Evolutionary conservation across 2,797 vertebrate species (phyloP), one percentile per base, ranked within the genome.

Genomic region (Lemur catta): DNA sequence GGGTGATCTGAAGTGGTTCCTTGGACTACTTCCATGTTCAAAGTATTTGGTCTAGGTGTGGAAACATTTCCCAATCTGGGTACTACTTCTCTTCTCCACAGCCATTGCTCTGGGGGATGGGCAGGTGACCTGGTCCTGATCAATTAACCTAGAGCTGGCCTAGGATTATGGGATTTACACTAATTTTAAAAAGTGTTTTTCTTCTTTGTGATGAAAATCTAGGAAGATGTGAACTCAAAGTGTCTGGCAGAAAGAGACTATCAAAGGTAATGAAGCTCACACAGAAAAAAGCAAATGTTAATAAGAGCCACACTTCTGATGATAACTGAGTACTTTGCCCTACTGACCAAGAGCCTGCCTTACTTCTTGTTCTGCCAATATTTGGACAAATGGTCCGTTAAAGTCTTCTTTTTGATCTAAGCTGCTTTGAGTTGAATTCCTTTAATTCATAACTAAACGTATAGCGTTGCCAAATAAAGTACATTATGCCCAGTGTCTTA

Each of bases 341-440:
- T 2, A 8, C 7, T 12, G 43, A 22, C 15, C 6, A 46, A 69
- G 52, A 72, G 41, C 26, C 30, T 67, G 9, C 1, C 12, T 20
- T 14, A 3, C 33, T 26, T 28, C 46, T 41, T 7, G 33, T 22
- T 33, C 15, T 78, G 74, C 43, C 38, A 20, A 52, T 69, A 43
- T 59, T 0, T 0, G 30, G 28, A 30, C 13, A 46, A 33, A 67
- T 2, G 0, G 38, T 26, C 43, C 38, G 12, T 17, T n/a, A n/a
- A 63, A 15, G 75, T 63, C 13, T 20, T 50, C 69, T n/a, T 41
- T 43, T 41, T 55, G 20, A 38, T 57, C 46, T 48, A 69, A 48
- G 46, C 30, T 17, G 43, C 33, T 50, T 90, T 30, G 24, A 72
- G 7, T 43, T 78, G 35, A 9, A 57, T 6, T 91, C 18, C 48